Conservation (phyloP, 2,797 vertebrate species). For the Pangasius mekongensis region DNA sequence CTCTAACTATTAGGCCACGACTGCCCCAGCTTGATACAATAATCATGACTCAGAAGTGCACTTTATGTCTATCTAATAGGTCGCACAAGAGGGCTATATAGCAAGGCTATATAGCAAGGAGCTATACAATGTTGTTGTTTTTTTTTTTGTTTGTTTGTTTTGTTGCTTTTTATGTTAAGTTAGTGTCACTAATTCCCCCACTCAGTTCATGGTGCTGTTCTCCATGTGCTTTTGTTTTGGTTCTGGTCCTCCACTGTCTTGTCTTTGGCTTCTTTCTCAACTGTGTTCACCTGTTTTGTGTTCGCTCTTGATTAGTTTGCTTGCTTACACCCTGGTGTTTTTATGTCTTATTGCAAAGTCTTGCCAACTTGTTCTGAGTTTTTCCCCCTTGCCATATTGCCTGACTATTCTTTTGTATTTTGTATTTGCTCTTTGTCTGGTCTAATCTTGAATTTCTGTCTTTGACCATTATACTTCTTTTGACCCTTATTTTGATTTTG, state of each 20-base stretch:
- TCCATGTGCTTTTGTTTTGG: background rate
- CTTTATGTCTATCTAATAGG: background rate
- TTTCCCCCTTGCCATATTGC: background rate
- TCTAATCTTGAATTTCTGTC: background rate
- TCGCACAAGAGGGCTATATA: background rate
- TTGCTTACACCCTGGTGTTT: background rate
- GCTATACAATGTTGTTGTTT: background rate
- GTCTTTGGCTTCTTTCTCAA: background rate
- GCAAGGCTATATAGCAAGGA: background rate
- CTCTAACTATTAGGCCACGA: no score
- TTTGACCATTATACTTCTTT: background rate
- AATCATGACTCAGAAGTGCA: background rate
- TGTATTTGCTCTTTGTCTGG: background rate
- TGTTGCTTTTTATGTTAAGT: background rate
- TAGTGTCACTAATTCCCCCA: background rate
- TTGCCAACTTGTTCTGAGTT: background rate
- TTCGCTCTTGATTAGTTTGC: background rate
- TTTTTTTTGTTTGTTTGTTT: no score
- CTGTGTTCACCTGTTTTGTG: background rate
- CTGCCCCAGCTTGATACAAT: background rate
- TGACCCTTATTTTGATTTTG: background rate
- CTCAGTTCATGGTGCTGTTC: background rate
- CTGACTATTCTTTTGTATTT: background rate
- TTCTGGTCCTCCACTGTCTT: background rate
- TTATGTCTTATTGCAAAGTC: background rate